Base-by-base conservation (phyloP, 1,140 invertebrate genomes). In the Nylanderia fulva region DNA sequence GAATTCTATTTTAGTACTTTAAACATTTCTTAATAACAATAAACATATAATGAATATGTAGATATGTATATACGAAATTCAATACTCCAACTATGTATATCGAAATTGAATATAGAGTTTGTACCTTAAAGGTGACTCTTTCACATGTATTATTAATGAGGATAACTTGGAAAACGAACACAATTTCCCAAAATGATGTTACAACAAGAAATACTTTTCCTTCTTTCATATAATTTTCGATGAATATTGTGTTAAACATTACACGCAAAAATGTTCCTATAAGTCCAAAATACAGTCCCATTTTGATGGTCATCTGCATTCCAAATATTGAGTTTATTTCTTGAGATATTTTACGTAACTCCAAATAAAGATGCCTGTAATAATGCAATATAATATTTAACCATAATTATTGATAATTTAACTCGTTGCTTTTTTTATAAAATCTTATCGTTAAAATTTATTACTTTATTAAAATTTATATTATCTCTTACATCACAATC, bases 341-440 rank as follows among this genome's bases (percentile, higher is more conserved):
- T 1, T n/a, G 15, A 11, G 15, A 54, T 33, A 75, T 24, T 45
- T 58, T 56, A 11, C 56, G 63, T 39, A 69, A 56, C 7, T 79
- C 76, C 29, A 24, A 36, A 54, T 79, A 27, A 21, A 79, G 58
- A n/a, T 79, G 76, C 68, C 15, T 9, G 18, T 39, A 74, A 11
- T n/a, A 58, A 33, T 4, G 45, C 15, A 48, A 15, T 48, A 48
- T 18, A 48, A 48, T 4, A n/a, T 15, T 1, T 48, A 15, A 3
- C 3, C 15, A 15, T 15, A 48, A n/a, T n/a, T n/a, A n/a, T n/a
- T n/a, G n/a, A n/a, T n/a, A n/a, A n/a, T n/a, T n/a, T n/a, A n/a
- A n/a, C n/a, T n/a, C n/a, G n/a, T n/a, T n/a, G n/a, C n/a, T n/a
- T n/a, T n/a, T n/a, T n/a, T n/a, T n/a, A n/a, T n/a, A n/a, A n/a